phyloP scores from a whole-genome alignment of 2,113 vertebrate genomes.

The Machaerirhynchus nigripectus region DNA sequence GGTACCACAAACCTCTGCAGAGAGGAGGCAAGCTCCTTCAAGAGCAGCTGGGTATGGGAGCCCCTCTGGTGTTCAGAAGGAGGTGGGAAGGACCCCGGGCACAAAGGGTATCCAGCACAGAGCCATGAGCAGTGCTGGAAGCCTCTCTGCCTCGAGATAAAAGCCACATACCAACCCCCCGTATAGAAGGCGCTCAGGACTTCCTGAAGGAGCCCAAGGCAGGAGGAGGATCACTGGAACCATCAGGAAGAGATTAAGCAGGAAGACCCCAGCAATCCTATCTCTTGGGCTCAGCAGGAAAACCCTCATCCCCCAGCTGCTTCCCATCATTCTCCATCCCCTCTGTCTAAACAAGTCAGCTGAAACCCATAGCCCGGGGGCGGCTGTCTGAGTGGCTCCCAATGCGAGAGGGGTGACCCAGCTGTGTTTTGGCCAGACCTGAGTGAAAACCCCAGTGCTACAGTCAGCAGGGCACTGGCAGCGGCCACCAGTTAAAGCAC shows the following conservation, averaged over 20 bases:
- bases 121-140: neutral
- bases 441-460: neutral
- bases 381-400: rapidly evolving
- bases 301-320: neutral
- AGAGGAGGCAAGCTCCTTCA: neutral
- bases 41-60: neutral
- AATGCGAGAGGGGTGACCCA: neutral
- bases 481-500: neutral
- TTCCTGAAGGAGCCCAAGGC: neutral
- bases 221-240: rapidly evolving
- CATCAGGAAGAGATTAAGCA: neutral
- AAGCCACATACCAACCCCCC: neutral
- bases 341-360: neutral
- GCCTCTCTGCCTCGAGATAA: neutral
- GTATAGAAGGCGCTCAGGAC: neutral
- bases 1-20: neutral
- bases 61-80: neutral
- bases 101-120: too few relatives aligned
- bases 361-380: neutral
- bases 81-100: neutral
- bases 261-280: neutral
- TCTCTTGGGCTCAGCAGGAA: neutral
- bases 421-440: neutral
- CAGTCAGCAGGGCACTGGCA: rapidly evolving
- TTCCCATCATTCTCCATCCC: neutral